Percentiles rank a stretch among this genome's conserved stretches.
Evolutionary conservation across 1,140 invertebrate genomes (phyloP).

Genomic region (Drosophila bocki): DNA sequence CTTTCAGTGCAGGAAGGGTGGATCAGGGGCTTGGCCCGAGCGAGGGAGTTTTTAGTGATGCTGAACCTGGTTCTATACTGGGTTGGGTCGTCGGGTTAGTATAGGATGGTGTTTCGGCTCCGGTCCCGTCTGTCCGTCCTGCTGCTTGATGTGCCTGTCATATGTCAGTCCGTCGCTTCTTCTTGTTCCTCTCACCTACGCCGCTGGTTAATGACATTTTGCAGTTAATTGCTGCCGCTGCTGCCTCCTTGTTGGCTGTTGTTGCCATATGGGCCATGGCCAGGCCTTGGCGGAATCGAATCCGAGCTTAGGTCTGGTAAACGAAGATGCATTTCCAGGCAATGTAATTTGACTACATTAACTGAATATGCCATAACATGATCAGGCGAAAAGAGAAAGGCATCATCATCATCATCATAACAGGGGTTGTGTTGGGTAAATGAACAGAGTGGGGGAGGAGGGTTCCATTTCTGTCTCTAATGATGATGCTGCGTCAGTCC

Average conservation of each 20-base stretch:
- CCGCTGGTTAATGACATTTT: conserved; percentile 80
- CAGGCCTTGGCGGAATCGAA: conserved; percentile 17
- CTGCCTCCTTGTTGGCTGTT: conserved; percentile 6
- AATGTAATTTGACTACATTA: conserved; percentile 81
- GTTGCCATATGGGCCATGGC: conserved; percentile 64
- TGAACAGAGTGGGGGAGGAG: background rate
- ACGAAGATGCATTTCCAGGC: conserved; percentile 75
- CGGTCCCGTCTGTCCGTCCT: conserved; percentile 19
- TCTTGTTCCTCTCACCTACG: conserved; percentile 71
- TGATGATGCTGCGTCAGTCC: conserved; percentile 39
- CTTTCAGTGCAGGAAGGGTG: conserved; percentile 19
- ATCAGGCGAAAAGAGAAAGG: conserved; percentile 52
- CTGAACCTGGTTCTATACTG: conserved; percentile 42
- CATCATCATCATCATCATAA: background rate
- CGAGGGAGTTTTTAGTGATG: conserved; percentile 71
- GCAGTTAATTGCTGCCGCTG: conserved; percentile 72
- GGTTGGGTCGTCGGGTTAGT: conserved; percentile 21
- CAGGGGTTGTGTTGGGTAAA: conserved; percentile 1
- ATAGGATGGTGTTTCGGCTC: conserved; percentile 25
- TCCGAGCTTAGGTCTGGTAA: conserved; percentile 55
- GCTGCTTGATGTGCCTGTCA: conserved; percentile 77
- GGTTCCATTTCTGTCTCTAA: conserved; percentile 17
- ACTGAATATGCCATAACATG: conserved; percentile 55
- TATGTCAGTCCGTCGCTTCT: conserved; percentile 77
- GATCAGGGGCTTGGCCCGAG: conserved; percentile 46